Evolutionary conservation across 1,140 invertebrate species (phyloP).

Genomic region (Pseudachorutes palmiensis): DNA sequence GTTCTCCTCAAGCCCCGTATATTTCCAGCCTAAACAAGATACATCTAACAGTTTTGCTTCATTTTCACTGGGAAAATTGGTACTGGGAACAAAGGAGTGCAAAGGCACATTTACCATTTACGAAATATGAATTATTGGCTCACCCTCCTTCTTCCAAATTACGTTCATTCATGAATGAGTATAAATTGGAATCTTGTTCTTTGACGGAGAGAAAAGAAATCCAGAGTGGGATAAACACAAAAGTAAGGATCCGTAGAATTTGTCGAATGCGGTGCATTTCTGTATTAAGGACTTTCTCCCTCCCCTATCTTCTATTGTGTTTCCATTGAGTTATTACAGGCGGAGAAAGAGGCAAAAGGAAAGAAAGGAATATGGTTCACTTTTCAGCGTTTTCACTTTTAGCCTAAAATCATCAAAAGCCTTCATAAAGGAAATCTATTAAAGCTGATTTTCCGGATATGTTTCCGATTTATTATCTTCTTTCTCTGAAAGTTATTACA

Average conservation of each 20-base stretch:
- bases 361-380: not conserved
- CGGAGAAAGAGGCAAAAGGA: constrained; percentile 3
- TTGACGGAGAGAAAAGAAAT: constrained; percentile 2
- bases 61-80: not conserved
- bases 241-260: no score
- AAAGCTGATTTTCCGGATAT: constrained; percentile 1
- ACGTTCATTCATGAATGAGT: constrained; percentile 10
- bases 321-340: constrained; percentile 4
- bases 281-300: not conserved
- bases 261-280: not conserved
- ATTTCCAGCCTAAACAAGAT: not conserved
- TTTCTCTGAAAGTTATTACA: not conserved
- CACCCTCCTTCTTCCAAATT: not conserved
- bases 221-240: not conserved
- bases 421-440: constrained; percentile 9
- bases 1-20: not conserved
- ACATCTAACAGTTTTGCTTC: not conserved
- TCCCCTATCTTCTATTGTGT: constrained; percentile 2
- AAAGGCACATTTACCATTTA: not conserved
- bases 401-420: no score
- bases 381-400: not conserved
- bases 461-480: not conserved
- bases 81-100: not conserved
- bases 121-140: constrained; percentile 4
- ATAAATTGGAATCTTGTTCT: constrained; percentile 1